Conservation (phyloP, 2,888 invertebrate species). For the Agapostemon virescens region DNA sequence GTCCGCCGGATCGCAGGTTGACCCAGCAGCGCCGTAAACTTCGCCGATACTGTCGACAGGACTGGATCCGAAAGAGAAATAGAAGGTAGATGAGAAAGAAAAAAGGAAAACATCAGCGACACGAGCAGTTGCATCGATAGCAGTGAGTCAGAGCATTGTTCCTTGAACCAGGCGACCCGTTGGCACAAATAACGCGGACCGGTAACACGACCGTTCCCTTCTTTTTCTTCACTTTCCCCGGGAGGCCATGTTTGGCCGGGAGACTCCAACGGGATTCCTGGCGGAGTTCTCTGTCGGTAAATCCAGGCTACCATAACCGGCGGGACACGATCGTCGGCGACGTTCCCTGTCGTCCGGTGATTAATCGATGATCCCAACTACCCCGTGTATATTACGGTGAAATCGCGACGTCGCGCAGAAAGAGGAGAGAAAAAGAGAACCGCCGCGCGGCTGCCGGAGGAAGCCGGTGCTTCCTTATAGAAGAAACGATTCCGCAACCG, state of each 20-base stretch:
- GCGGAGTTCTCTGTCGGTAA: constrained; percentile 50
- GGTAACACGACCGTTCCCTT: constrained; percentile 31
- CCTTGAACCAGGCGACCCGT: constrained; percentile 46
- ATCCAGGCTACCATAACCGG: constrained; percentile 59
- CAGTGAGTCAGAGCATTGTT: constrained; percentile 53
- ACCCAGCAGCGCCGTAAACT: background rate
- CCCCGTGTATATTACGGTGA: constrained; percentile 40
- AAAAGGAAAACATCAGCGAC: background rate
- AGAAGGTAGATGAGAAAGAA: too few relatives aligned
- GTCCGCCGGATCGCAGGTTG: background rate
- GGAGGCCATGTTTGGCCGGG: constrained; percentile 33
- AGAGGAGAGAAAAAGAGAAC: too few relatives aligned
- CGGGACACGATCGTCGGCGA: constrained; percentile 43
- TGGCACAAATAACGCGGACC: constrained; percentile 56
- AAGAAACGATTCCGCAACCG: constrained; percentile 23
- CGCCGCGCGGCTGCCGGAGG: too few relatives aligned
- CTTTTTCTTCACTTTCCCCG: constrained; percentile 50
- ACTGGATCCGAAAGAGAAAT: background rate
- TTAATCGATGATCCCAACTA: constrained; percentile 44
- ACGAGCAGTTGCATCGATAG: constrained; percentile 15
- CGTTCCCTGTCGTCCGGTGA: constrained; percentile 47
- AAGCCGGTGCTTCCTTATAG: constrained; percentile 42
- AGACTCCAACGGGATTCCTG: constrained; percentile 51
- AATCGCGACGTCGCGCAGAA: constrained; percentile 18
- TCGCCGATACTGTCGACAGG: constrained; percentile 4